phyloP scores from a whole-genome alignment of 1,140 invertebrate species.

The Aphelenchoides fujianensis region DNA sequence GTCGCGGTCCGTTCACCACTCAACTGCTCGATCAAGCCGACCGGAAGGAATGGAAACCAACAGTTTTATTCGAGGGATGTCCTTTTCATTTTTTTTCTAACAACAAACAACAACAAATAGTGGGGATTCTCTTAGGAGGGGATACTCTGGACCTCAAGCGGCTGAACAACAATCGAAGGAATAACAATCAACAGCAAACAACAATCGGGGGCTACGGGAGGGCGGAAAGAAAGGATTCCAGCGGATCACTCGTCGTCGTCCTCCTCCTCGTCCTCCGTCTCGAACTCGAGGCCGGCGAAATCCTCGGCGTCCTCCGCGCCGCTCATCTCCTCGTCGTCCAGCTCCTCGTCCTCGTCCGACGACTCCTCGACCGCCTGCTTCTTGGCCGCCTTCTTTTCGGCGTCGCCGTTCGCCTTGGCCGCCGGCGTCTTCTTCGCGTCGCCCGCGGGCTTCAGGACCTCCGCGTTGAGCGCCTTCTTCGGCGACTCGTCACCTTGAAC shows the following conservation, averaged over 20 bases:
- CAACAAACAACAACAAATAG: too few species aligned
- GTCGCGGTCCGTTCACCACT: too few species aligned
- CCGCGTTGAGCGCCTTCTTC: not conserved
- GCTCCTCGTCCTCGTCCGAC: not conserved
- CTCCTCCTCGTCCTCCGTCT: not conserved
- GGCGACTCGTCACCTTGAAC: not conserved
- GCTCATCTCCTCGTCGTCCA: not conserved
- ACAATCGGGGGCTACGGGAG: too few species aligned
- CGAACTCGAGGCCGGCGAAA: not conserved
- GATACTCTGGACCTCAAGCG: too few species aligned
- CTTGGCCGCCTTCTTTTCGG: not conserved
- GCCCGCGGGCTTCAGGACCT: not conserved
- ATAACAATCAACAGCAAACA: conserved; percentile 11
- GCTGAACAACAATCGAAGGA: too few species aligned
- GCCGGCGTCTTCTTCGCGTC: not conserved
- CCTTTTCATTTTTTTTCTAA: too few species aligned
- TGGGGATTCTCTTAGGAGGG: too few species aligned
- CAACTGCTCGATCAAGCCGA: too few species aligned
- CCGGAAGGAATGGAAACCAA: too few species aligned
- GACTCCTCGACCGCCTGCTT: not conserved
- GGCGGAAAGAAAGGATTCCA: too few species aligned
- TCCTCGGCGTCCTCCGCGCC: conserved; percentile 5
- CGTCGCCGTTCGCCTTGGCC: not conserved
- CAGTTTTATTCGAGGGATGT: too few species aligned
- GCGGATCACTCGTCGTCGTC: conserved; percentile 3